Evolutionary conservation across 2,113 vertebrate genomes (phyloP), one percentile per base, ranked within the genome.

Genomic region (Burhinus bistriatus): DNA sequence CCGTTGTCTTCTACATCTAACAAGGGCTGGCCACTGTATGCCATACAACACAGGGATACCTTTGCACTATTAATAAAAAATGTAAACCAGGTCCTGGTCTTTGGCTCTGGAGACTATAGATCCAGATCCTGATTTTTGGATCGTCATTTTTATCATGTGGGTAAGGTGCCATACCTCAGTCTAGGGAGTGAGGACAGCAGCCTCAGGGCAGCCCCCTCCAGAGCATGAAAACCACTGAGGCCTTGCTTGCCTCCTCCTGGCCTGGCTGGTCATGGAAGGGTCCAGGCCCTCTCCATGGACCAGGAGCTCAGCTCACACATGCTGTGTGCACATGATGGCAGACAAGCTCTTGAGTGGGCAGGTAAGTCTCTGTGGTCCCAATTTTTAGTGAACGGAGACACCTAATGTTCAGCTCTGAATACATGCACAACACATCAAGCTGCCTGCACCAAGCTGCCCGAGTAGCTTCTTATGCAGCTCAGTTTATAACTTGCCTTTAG

Each of bases 341-440:
- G 42, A 70, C 23, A 27, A 26, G 54, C 27, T 20, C 54, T 11
- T 7, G 14, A 22, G 21, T 4, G 25, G 38, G 8, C 52, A 66
- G 30, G 29, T 29, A 10, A 14, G 2, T 36, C 19, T 23, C n/a
- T 15, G 5, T 12, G 12, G 30, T 34, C 5, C 20, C 27, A 32
- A 9, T 16, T 52, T 38, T 66, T 89, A 83, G 79, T 11, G 54
- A 96, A 77, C 45, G 92, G 93, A 93, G 94, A 96, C 96, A 91
- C 71, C 95, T 92, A 87, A 95, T 69, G 86, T 90, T 45, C 71
- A 83, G 44, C 75, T 82, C 25, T 57, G 71, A 57, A 34, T 23
- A 42, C 13, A 7, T 2, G 11, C 30, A 2, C 6, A 18, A 19
- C 19, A 36, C 18, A n/a, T 10, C 6, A 4, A 30, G 9, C 0